A percentile compares a stretch with the other conserved stretches of the same genome.
phyloP scores from a whole-genome alignment of 2,888 invertebrate species.

The Machimus atricapillus region DNA sequence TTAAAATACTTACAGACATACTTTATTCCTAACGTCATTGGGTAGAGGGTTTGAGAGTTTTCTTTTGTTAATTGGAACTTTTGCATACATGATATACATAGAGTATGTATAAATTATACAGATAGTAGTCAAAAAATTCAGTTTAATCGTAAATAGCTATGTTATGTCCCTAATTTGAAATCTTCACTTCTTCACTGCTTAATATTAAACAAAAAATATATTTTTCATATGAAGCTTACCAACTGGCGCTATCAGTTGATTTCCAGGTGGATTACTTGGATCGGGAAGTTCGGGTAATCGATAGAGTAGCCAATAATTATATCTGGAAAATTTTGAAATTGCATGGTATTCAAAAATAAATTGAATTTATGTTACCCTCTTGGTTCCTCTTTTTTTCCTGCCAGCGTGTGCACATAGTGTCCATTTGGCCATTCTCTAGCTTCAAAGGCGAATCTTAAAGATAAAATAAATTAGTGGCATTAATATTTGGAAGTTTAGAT shows the following conservation, averaged over 20 bases:
- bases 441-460: slow-evolving; percentile 70
- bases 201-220: not conserved
- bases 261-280: slow-evolving; percentile 81
- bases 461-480: not conserved
- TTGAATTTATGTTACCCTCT: slow-evolving; percentile 56
- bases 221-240: slow-evolving; percentile 66
- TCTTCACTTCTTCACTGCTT: not conserved
- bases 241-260: slow-evolving; percentile 86
- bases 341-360: not conserved
- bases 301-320: slow-evolving; percentile 89
- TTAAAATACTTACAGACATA: no score
- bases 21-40: no score
- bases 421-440: slow-evolving; percentile 93
- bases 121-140: no score
- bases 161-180: not conserved
- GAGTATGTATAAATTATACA: no score
- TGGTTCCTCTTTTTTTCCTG: slow-evolving; percentile 62
- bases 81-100: no score
- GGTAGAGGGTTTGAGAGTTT: no score
- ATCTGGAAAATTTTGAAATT: slow-evolving; percentile 62
- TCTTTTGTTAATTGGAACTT: no score
- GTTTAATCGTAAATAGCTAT: no score
- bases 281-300: slow-evolving; percentile 82
- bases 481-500: not conserved
- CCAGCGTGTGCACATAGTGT: slow-evolving; percentile 88